These are phyloP conservation scores for Ptychochromis oligacanthus DNA, from an alignment of 2,113 vertebrate species.

Conservation along the genomic window DNA sequence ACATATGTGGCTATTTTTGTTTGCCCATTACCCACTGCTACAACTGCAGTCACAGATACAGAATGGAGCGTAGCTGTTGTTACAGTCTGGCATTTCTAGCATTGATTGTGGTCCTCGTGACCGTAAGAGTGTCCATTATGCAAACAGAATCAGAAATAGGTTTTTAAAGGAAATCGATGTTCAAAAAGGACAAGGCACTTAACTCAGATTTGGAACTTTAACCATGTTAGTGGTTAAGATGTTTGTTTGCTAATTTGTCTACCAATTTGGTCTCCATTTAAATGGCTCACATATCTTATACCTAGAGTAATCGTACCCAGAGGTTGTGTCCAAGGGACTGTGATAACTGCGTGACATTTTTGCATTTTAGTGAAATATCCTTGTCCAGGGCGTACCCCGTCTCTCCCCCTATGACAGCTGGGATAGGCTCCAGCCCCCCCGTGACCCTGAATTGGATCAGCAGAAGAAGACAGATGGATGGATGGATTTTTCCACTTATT, in stretches of 20 bases:
- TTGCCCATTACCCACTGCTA: slow-evolving; percentile 10
- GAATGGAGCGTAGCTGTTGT: background rate
- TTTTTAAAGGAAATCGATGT: slow-evolving; percentile 14
- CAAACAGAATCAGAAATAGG: slow-evolving; percentile 27
- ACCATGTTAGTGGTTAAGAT: background rate
- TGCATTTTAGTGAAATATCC: background rate
- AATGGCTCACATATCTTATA: background rate
- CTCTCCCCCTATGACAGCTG: too few relatives aligned
- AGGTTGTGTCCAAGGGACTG: too few relatives aligned
- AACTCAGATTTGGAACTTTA: background rate
- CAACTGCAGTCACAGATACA: background rate
- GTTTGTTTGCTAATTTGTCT: accelerated
- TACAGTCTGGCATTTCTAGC: background rate
- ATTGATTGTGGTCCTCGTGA: slow-evolving; percentile 30
- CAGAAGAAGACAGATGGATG: too few relatives aligned
- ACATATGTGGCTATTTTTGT: background rate
- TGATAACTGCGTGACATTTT: background rate
- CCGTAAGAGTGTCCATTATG: background rate
- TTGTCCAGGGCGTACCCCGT: too few relatives aligned
- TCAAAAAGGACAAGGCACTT: background rate
- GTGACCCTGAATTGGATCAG: too few relatives aligned
- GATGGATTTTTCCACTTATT: background rate
- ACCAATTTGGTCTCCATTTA: background rate
- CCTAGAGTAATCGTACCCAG: too few relatives aligned
- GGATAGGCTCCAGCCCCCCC: too few relatives aligned